A percentile compares a stretch with the other conserved stretches of the same genome.
Conservation (phyloP, 2,113 vertebrate genomes). For the Tupaia chinensis region DNA sequence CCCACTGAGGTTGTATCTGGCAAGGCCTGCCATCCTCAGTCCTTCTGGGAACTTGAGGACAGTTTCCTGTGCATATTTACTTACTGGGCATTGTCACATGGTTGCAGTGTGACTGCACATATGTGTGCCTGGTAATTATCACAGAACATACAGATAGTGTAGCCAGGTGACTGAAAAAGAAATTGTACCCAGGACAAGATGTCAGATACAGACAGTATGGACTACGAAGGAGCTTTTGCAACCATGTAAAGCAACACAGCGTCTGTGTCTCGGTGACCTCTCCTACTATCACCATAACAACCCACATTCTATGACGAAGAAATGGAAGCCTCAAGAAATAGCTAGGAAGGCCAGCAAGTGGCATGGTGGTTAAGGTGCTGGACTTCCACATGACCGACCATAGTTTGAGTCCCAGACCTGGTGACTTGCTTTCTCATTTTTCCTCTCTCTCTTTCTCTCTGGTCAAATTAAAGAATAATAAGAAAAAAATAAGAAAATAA, state of each 20-base stretch:
- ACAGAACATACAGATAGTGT: background rate
- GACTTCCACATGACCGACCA: no score
- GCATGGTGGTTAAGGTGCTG: no score
- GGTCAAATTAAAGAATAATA: no score
- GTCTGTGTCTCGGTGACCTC: background rate
- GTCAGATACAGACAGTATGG: background rate
- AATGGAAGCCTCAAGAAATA: background rate
- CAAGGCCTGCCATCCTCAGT: background rate
- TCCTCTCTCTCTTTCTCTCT: no score
- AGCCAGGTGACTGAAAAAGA: background rate
- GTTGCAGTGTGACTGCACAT: background rate
- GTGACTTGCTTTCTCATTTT: no score
- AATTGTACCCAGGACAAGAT: background rate
- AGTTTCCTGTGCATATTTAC: background rate
- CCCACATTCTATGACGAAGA: background rate
- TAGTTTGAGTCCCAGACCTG: no score
- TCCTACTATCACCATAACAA: background rate
- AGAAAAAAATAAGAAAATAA: no score
- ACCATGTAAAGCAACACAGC: background rate
- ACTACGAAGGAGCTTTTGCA: background rate
- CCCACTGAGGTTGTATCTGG: background rate
- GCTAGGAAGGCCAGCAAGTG: no score
- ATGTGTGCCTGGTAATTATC: background rate
- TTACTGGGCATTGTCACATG: background rate
- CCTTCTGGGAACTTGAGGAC: background rate